Base-by-base conservation (phyloP, 2,888 invertebrate genomes). In the Tetheella fluctuosa region DNA sequence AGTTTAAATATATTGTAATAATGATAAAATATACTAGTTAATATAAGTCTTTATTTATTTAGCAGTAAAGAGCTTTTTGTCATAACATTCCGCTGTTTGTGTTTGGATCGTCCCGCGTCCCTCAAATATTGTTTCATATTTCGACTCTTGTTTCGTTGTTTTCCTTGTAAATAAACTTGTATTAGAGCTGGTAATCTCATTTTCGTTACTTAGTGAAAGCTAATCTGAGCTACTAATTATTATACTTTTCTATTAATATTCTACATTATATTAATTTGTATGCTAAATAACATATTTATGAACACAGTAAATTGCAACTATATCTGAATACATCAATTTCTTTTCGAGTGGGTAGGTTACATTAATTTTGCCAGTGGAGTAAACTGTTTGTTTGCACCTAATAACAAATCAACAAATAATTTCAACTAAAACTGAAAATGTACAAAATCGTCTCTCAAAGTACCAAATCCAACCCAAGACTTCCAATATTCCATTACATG, bases 1-100 rank as follows among this genome's bases (percentile, higher is more conserved):
- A 87, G 85, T 90, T 91, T 91, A 92, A 91, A 91, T 92, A 90
- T 89, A 90, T 89, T 89, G 86, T 91, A 91, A 91, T 91, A 91
- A 91, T 89, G 90, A 90, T 90, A 90, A 90, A 90, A 91, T 90
- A 83, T 82, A 90, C 90, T 89, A 81, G 88, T 83, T 91, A 90
- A 92, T 91, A 89, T 84, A 71, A 76, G 72, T 66, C 86, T 85
- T 78, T 91, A 89, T 91, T 91, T 89, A 84, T 86, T 89, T 83
- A 81, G 79, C 67, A 82, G 76, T 82, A 88, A 83, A 88, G 83
- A 82, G 76, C 80, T 82, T 86, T 87, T 87, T 84, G 81, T 86
- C 84, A 88, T 85, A 89, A 85, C 83, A 82, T 73, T 74, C 75
- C 75, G 63, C 67, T 80, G 79, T 85, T 84, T 86, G 81, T 76